These are phyloP conservation scores for Pandemis cinnamomeana DNA, from an alignment of 2,888 invertebrate genomes.

Conservation along the genomic window DNA sequence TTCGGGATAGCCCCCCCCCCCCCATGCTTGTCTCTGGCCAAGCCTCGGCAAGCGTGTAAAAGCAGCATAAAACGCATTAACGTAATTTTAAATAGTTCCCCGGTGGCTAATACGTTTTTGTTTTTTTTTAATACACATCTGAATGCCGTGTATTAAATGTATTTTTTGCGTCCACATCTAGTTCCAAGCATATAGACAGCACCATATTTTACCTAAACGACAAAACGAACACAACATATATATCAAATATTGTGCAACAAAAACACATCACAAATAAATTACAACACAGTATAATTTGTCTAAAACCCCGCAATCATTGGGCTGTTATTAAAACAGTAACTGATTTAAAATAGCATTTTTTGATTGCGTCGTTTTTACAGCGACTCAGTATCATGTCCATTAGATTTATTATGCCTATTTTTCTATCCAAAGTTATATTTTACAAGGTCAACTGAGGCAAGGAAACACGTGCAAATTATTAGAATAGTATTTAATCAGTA, in stretches of 20 bases:
- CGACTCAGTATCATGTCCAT: slow-evolving; percentile 11
- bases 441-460: background rate
- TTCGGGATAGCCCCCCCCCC: too few species aligned
- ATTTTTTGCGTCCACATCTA: background rate
- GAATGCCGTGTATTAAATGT: background rate
- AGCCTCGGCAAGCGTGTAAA: too few species aligned
- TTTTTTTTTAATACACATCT: background rate
- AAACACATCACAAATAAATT: slow-evolving; percentile 45
- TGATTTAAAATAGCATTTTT: background rate
- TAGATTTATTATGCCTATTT: slow-evolving; percentile 16
- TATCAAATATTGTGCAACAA: slow-evolving; percentile 46
- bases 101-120: background rate
- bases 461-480: background rate
- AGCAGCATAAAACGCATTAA: too few species aligned
- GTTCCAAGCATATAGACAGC: slow-evolving; percentile 48
- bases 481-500: too few species aligned
- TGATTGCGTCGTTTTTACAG: background rate
- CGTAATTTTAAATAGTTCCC: background rate
- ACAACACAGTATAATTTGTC: slow-evolving; percentile 49
- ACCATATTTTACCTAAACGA: slow-evolving; percentile 52
- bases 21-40: too few species aligned
- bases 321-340: background rate
- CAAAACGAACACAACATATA: slow-evolving; percentile 48
- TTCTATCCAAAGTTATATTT: slow-evolving; percentile 7
- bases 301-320: slow-evolving; percentile 46